Conservation (phyloP, 2,888 invertebrate genomes). For the Diadegma fenestrale region DNA sequence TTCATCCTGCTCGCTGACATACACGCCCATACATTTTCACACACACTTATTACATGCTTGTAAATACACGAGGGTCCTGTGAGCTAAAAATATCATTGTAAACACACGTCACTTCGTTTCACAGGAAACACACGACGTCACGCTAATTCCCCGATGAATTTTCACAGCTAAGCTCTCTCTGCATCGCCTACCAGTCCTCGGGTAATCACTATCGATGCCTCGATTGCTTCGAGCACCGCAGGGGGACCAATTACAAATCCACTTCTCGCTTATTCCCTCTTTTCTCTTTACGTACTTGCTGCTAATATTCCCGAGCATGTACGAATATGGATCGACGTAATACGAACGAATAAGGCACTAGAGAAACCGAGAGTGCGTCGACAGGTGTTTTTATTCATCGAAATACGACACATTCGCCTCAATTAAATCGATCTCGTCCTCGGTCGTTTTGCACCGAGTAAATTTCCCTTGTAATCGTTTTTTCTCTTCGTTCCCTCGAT, state of each 20-base stretch:
- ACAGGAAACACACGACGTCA: slow-evolving; percentile 49
- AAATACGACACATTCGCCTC: slow-evolving; percentile 2
- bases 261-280: slow-evolving; percentile 65
- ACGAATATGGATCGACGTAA: neutral
- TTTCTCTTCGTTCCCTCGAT: neutral
- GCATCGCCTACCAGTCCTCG: slow-evolving; percentile 43
- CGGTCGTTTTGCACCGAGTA: neutral
- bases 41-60: slow-evolving; percentile 9
- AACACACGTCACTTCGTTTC: slow-evolving; percentile 58
- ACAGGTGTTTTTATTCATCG: slow-evolving; percentile 57
- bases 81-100: slow-evolving; percentile 46
- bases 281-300: slow-evolving; percentile 25
- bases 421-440: slow-evolving; percentile 13
- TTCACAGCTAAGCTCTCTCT: slow-evolving; percentile 55
- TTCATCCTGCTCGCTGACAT: slow-evolving; percentile 57
- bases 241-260: slow-evolving; percentile 66
- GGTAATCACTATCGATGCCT: slow-evolving; percentile 68
- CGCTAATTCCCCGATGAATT: slow-evolving; percentile 67
- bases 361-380: slow-evolving; percentile 8
- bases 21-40: slow-evolving; percentile 15
- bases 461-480: neutral
- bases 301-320: neutral
- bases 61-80: slow-evolving; percentile 36
- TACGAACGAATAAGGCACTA: neutral
- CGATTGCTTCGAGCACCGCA: slow-evolving; percentile 65